Base-by-base conservation (phyloP, 1,140 invertebrate species). In the Anastatus disparis region DNA sequence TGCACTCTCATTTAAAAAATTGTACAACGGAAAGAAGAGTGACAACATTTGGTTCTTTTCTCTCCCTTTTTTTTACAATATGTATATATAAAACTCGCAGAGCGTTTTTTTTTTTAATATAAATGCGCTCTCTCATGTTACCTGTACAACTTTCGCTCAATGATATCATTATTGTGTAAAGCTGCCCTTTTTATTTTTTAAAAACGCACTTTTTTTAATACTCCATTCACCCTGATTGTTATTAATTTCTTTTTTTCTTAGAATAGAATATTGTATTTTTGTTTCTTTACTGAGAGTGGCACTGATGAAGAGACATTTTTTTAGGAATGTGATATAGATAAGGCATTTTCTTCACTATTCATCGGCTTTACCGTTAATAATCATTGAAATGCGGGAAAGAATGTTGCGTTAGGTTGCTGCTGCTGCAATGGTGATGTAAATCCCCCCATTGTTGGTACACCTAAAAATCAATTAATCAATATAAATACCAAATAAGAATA, bases 311-410 rank as follows among this genome's bases (percentile, higher is more conserved):
- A 56, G n/a, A n/a, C n/a, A n/a, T n/a, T n/a, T n/a, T 35, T 71
- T 35, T 53, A 66, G 46, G 44, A 71, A 66, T 71, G 62, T 61
- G 24, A 50, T 53, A 46, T 50, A 26, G 20, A 61, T 66, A 72
- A 66, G 55, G 70, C 63, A 72, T 72, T 59, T 29, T 71, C 22
- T 27, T 71, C 44, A 4, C 44, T 44, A 13, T 31, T 53, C 4
- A 50, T 72, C 40, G 40, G 3, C 12, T 58, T 58, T n/a, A 29
- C 9, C 24, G 17, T 70, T 29, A 53, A 48, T 46, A 70, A 72
- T 88, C 86, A 88, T 87, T 88, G 86, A 80, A 86, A 85, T 74
- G 81, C 81, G 27, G 84, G 79, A 56, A 84, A 85, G 73, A 85
- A 84, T 75, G 79, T 76, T 76, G 78, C 74, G 71, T 79, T 84